Evolutionary conservation across 2,797 vertebrate species (phyloP), one percentile per base, ranked within the genome.

Genomic region (Bradypodion ventrale): DNA sequence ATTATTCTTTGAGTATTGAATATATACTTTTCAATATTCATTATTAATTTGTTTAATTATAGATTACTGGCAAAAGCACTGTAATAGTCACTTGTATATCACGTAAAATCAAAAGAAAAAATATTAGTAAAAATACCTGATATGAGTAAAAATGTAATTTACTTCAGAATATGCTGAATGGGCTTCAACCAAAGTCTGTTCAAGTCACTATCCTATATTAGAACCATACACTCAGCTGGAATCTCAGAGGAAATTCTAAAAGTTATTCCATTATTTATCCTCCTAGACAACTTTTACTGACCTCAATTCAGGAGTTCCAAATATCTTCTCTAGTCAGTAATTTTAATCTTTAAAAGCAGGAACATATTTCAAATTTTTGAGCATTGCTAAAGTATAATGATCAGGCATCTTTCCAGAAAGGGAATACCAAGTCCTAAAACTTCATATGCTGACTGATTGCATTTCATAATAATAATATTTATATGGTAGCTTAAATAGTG

Each of bases 381-480:
- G 29, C n/a, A 74, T 82, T 75, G 59, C 74, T 52, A 44, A 75
- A 75, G 42, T 82, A 35, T 65, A 82, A 60, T 65, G 65, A 65
- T 82, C 12, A 27, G 81, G 44, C 42, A 49, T 60, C 37, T 75
- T 63, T 66, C 62, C 42, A 75, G n/a, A 82, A 75, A 37, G 32
- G 9, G 32, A 59, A 46, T 80, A 80, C 25, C 65, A 19, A 46
- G 65, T 68, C 74, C n/a, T 75, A 74, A 70, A 82, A 46, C 12
- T 2, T 63, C n/a, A 65, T 52, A 82, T 75, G 81, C 72, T 82
- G 81, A 82, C 42, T 52, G 69, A 73, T 0, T 83, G 46, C 1
- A 46, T 87, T 87, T 87, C 82, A 56, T 15, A 56, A 65, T 81
- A 42, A 84, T 82, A 82, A 65, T 78, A 2, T 1, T 73, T n/a